Base-by-base conservation (phyloP, 2,888 invertebrate genomes). In the Cylloceria caligata region DNA sequence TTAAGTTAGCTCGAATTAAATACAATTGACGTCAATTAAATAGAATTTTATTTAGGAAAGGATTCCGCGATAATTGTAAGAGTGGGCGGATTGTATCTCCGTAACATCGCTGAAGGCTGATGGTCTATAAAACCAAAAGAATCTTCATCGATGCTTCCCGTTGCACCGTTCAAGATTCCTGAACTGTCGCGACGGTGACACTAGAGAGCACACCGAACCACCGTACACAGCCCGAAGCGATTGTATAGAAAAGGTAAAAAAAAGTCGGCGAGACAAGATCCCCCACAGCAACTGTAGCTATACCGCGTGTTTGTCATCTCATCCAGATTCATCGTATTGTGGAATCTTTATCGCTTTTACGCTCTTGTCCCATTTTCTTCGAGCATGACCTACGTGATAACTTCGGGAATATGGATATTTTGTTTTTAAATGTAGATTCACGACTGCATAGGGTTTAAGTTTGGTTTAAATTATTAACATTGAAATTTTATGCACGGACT, bases 251-350 rank as follows among this genome's bases (percentile, higher is more conserved):
- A n/a, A 80, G 76, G 79, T 80, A 83, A 83, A 89, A 87, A n/a
- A 89, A 87, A 88, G 86, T 88, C 81, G 88, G 69, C 86, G 82
- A 83, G 84, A 83, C 88, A 47, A 75, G 86, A 88, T 89, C 86
- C 80, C 9, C 52, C 19, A 13, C 55, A 30, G 55, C 55, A 57
- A n/a, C 52, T 3, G 21, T 7, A 21, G 36, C 19, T 7, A 27
- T 13, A 24, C 5, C 39, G 6, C 64, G n/a, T 36, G 64, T 21
- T 21, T 24, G 21, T 64, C 21, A 64, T 39, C 39, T 11, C 30
- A n/a, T 16, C 60, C 36, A 60, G 24, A 42, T 36, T 64, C 42
- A 39, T 11, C 39, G 64, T 9, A 2, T n/a, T 64, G 4, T 64
- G 64, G 64, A 64, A 64, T 36, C 6, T 21, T 24, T 11, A 5